Evolutionary conservation across 2,113 vertebrate genomes (phyloP), one percentile per base, ranked within the genome.

Genomic region (Podilymbus podiceps): DNA sequence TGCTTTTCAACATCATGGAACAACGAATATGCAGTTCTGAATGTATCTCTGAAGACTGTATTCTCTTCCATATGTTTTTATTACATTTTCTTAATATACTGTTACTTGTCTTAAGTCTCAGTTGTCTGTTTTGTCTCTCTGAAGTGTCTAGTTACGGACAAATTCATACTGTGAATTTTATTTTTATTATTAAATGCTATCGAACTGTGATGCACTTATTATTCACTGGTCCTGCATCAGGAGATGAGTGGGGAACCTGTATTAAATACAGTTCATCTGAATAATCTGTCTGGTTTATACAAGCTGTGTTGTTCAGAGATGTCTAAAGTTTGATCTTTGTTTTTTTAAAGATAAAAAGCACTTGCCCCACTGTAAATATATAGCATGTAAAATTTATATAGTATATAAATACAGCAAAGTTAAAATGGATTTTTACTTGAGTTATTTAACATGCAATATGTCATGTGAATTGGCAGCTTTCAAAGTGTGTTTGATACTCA

Each of bases 301-400:
- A 98, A 98, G 98, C 98, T 97, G 98, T 98, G 98, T 98, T 98
- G 98, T 98, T 98, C 98, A 98, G 98, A 98, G 97, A 98, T 98
- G 98, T 98, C 97, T 98, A 96, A 98, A 98, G 98, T 98, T 97
- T 98, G 97, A 98, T 98, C 98, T 98, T 98, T 98, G 97, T 97
- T 98, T 98, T 98, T 98, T 98, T 98, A 98, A 98, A 98, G 98
- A 98, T 98, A 98, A 98, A 97, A 98, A 98, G 98, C 97, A 98
- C 97, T 98, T 98, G 98, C 98, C 98, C 98, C 98, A 98, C 99
- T 99, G 98, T 98, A 98, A 98, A 98, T 98, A 98, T 98, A 98
- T 98, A 99, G 99, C 99, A 99, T 99, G 99, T 99, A 98, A 98
- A 98, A 99, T 99, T 99, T 99, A 98, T 99, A 99, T 98, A 99